Evolutionary conservation across 2,888 invertebrate genomes (phyloP).

Genomic region (Lithophane ornitopus): DNA sequence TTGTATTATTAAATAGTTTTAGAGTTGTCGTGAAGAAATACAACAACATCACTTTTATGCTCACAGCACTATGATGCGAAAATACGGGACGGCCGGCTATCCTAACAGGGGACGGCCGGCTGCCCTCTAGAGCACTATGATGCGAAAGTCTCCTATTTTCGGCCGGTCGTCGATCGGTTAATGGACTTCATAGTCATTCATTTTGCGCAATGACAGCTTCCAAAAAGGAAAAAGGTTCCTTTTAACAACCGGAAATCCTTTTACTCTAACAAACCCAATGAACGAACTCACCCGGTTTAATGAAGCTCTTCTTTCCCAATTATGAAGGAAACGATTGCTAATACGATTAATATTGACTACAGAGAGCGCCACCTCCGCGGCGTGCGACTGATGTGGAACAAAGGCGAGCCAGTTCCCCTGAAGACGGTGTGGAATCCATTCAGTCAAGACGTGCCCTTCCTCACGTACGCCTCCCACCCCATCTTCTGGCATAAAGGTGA

Average conservation of each 20-base stretch:
- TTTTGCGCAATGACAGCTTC: no score
- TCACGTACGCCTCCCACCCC: constrained; percentile 95
- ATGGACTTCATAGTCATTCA: no score
- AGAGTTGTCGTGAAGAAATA: background rate
- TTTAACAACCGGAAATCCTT: no score
- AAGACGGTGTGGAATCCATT: constrained; percentile 96
- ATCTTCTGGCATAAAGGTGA: constrained; percentile 93
- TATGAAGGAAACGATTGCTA: background rate
- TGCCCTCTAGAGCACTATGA: background rate
- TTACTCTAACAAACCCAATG: background rate
- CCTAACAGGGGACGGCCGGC: no score
- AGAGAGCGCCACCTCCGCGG: constrained; percentile 94
- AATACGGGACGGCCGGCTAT: no score
- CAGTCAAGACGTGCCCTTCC: constrained; percentile 94
- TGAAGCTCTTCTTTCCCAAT: no score
- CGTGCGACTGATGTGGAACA: constrained; percentile 94
- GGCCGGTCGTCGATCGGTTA: background rate
- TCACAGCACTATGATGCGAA: no score
- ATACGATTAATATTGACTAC: constrained; percentile 65
- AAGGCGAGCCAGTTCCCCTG: constrained; percentile 92
- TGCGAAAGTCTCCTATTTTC: background rate
- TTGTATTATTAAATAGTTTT: background rate
- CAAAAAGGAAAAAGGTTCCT: no score
- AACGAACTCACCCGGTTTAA: background rate
- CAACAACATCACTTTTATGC: background rate